Percentiles rank a stretch among this genome's conserved stretches.
phyloP scores from a whole-genome alignment of 2,113 vertebrate species.

The Microtus ochrogaster region DNA sequence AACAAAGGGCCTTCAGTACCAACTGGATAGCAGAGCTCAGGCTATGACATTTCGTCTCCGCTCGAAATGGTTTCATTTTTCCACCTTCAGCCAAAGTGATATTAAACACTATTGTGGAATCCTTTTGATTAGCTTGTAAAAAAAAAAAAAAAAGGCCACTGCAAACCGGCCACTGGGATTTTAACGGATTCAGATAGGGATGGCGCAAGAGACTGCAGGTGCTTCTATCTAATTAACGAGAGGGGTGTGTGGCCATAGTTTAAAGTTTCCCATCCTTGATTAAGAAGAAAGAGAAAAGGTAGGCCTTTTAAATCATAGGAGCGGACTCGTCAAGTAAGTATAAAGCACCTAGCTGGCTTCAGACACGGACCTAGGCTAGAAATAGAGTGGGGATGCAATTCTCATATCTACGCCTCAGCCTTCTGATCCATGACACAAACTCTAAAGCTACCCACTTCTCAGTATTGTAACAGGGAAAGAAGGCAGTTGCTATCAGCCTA shows the following conservation, averaged over 20 bases:
- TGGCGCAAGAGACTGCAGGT: background rate
- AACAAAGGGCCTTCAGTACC: too few relatives aligned
- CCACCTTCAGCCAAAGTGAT: background rate
- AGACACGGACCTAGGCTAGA: background rate
- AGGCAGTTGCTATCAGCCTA: background rate
- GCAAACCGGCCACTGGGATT: background rate
- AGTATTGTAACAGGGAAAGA: background rate
- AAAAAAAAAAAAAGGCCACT: slow-evolving; percentile 56
- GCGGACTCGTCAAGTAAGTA: background rate
- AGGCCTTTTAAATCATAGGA: slow-evolving; percentile 45
- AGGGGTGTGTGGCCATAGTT: background rate
- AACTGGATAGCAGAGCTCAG: background rate
- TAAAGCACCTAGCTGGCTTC: background rate
- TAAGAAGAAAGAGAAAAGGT: background rate
- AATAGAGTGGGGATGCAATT: background rate
- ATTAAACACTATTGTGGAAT: slow-evolving; percentile 3
- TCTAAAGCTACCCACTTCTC: background rate
- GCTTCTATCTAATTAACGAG: slow-evolving; percentile 43
- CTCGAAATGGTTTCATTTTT: slow-evolving; percentile 24
- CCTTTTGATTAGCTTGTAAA: slow-evolving; percentile 26
- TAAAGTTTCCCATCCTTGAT: slow-evolving; percentile 28
- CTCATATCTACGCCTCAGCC: background rate
- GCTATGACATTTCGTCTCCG: background rate
- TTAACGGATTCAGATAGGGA: slow-evolving; percentile 7
- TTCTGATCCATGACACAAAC: slow-evolving; percentile 1